Conservation (phyloP, 1,140 invertebrate genomes). For the Antheraea mylitta region DNA sequence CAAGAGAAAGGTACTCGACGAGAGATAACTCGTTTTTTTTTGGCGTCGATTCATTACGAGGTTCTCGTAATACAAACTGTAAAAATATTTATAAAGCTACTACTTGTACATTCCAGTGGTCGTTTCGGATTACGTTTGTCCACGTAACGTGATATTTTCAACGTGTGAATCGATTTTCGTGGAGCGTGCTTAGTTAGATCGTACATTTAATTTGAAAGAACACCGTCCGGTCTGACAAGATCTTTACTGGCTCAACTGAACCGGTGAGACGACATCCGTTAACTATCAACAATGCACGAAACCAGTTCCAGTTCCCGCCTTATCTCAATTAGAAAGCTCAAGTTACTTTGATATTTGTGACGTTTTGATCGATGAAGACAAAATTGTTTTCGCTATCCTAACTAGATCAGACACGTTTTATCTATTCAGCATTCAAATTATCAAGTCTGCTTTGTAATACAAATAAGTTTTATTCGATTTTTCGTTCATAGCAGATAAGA, state of each 20-base stretch:
- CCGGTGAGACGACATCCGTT: constrained; percentile 35
- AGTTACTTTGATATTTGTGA: constrained; percentile 34
- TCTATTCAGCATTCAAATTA: neutral
- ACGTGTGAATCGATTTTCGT: constrained; percentile 27
- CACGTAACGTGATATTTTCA: constrained; percentile 31
- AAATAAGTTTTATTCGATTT: neutral
- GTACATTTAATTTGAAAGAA: constrained; percentile 34
- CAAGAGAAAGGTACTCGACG: constrained; percentile 29
- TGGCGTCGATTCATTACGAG: constrained; percentile 21
- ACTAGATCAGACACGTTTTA: constrained; percentile 15
- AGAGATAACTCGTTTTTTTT: constrained; percentile 35
- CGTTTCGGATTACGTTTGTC: constrained; percentile 28
- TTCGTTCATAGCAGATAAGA: neutral
- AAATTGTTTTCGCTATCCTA: constrained; percentile 24
- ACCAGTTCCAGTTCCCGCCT: constrained; percentile 27
- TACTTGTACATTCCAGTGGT: constrained; percentile 22
- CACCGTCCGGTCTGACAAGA: constrained; percentile 29
- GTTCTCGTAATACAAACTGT: constrained; percentile 22
- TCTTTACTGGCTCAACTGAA: constrained; percentile 17
- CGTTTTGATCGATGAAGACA: constrained; percentile 34
- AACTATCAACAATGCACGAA: constrained; percentile 21
- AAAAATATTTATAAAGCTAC: constrained; percentile 27
- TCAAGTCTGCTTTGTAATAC: neutral
- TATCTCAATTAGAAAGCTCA: constrained; percentile 47
- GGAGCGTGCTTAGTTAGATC: constrained; percentile 33